Evolutionary conservation across 2,113 vertebrate genomes (phyloP), one percentile per base, ranked within the genome.

Genomic region (Crypturellus undulatus): DNA sequence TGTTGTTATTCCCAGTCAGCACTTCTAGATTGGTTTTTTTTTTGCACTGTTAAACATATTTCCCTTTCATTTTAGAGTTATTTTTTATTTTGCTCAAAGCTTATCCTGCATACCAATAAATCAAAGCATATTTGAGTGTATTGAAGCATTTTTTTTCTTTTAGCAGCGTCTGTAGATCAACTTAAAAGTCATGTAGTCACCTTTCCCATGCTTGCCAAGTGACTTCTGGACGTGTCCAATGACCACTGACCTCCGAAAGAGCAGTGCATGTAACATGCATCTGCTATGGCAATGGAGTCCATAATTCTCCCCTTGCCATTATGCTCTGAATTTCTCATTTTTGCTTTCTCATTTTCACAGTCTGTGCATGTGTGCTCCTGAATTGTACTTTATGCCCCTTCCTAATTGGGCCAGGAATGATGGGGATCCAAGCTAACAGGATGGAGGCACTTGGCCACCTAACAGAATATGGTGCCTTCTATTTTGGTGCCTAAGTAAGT

Each of bases 1-100:
- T 96, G 97, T 97, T 97, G 92, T 97, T 97, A 94, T 94, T 97
- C 96, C 96, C 97, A 97, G 96, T 98, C 97, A 97, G 97, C 95
- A 97, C 94, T 97, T 98, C 96, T 96, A 97, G 93, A 97, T 97
- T 96, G 86, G 92, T 25, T 6, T 54, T 92, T 45, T 51, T 70
- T 84, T 71, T 34, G 80, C 36, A 86, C 90, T 97, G 91, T 90
- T 96, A 97, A 98, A 95, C 95, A 96, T 95, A 94, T 97, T 96
- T 96, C 87, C 67, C 43, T 90, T 97, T 93, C 93, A 96, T 93
- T 96, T 96, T 73, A 51, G 71, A 76, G 63, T 15, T 34, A 4
- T 58, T 84, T 89, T 88, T 84, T 49, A 47, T 72, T 94, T 90
- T 77, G 7, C 76, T 93, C 71, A 84, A 89, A 86, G 51, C 70